Evolutionary conservation across 2,888 invertebrate genomes (phyloP).

Genomic region (Euzetes globulus): DNA sequence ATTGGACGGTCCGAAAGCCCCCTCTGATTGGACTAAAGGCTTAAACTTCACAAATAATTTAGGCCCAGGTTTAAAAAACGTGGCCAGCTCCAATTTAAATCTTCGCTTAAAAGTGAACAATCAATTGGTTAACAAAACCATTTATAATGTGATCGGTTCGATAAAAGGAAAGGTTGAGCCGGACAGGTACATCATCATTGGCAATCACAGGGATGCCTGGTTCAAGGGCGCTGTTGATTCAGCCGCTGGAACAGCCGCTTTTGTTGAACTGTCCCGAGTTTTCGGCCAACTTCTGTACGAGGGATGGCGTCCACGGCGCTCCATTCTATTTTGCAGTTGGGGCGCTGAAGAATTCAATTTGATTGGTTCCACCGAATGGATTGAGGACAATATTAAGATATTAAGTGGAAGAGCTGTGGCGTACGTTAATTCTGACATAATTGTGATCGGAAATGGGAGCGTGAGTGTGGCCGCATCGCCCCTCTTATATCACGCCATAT

Average conservation of each 20-base stretch:
- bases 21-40: constrained; percentile 39
- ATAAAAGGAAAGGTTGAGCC: constrained; percentile 47
- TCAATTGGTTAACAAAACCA: constrained; percentile 42
- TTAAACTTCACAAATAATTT: constrained; percentile 41
- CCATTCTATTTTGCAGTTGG: constrained; percentile 44
- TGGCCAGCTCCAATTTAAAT: constrained; percentile 29
- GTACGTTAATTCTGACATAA: constrained; percentile 41
- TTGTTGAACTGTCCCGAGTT: constrained; percentile 42
- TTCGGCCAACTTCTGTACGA: constrained; percentile 40
- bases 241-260: constrained; percentile 42
- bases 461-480: constrained; percentile 41
- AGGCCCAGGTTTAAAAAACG: constrained; percentile 39
- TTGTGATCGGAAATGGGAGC: constrained; percentile 41
- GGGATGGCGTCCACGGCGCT: constrained; percentile 43
- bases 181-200: constrained; percentile 42
- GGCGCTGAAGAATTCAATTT: constrained; percentile 43
- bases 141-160: constrained; percentile 46
- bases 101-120: constrained; percentile 44
- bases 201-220: constrained; percentile 42
- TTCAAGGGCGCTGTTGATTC: constrained; percentile 42
- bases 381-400: constrained; percentile 42
- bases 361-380: constrained; percentile 43
- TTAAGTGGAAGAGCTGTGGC: constrained; percentile 41
- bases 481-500: constrained; percentile 41
- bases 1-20: constrained; percentile 38